A percentile compares a stretch with the other conserved stretches of the same genome.
These are phyloP conservation scores for Polyploca ridens DNA, from an alignment of 2,888 invertebrate genomes.

Conservation along the genomic window DNA sequence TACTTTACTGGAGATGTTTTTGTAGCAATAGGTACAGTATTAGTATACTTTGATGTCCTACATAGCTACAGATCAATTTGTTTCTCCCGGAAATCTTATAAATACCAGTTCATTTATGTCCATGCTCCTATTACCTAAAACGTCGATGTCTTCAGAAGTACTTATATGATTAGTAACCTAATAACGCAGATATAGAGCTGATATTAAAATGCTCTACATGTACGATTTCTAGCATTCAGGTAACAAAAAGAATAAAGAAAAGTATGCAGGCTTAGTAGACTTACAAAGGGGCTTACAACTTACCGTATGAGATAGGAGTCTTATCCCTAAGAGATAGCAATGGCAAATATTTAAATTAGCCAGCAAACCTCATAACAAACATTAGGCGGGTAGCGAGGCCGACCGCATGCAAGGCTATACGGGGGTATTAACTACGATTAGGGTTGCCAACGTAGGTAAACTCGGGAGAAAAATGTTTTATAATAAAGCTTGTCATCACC, in stretches of 20 bases:
- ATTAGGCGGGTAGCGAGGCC: constrained; percentile 23
- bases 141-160: no score
- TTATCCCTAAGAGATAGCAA: constrained; percentile 32
- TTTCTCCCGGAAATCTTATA: not conserved
- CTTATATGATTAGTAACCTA: no score
- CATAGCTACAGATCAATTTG: not conserved
- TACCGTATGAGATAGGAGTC: constrained; percentile 25
- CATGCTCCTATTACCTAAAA: no score
- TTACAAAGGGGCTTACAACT: constrained; percentile 20
- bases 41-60: not conserved
- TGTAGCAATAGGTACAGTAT: no score
- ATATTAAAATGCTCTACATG: no score
- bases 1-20: no score
- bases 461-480: not conserved
- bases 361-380: constrained; percentile 19
- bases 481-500: no score
- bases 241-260: not conserved
- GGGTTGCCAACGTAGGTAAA: not conserved
- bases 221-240: not conserved
- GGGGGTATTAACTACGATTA: not conserved
- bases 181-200: no score
- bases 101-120: not conserved
- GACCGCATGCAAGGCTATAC: constrained; percentile 24
- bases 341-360: constrained; percentile 41
- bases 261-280: constrained; percentile 16